Percentiles rank a stretch among this genome's conserved stretches.
These are phyloP conservation scores for Drosophila ustulata DNA, from an alignment of 2,888 invertebrate species.

Conservation along the genomic window DNA sequence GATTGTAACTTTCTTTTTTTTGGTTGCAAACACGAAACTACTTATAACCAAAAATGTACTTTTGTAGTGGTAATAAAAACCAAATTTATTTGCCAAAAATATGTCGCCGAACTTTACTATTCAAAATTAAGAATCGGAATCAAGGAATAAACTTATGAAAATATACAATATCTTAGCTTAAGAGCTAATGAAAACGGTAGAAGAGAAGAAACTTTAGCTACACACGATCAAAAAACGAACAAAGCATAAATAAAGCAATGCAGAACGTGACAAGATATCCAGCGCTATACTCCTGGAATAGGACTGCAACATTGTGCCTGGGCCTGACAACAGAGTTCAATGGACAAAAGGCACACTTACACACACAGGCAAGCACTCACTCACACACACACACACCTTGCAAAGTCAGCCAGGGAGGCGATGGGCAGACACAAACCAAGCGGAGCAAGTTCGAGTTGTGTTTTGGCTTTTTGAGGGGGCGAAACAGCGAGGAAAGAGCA, in stretches of 20 bases:
- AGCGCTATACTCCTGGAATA: conserved; percentile 56
- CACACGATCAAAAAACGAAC: neutral
- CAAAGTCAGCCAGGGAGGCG: conserved; percentile 51
- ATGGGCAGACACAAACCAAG: conserved; percentile 67
- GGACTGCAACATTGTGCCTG: conserved; percentile 33
- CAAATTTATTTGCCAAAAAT: too few species aligned
- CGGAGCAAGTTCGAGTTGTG: conserved; percentile 73
- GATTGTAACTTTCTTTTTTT: too few species aligned
- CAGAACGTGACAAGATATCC: conserved; percentile 46
- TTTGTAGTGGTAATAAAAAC: too few species aligned
- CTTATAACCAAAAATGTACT: too few species aligned
- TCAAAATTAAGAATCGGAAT: too few species aligned
- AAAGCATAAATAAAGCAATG: conserved; percentile 15
- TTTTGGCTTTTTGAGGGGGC: conserved; percentile 69
- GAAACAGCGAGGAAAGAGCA: conserved; percentile 59
- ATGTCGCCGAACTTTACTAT: too few species aligned
- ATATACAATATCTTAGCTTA: neutral
- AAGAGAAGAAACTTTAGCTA: neutral
- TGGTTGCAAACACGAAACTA: too few species aligned
- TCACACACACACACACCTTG: conserved; percentile 21
- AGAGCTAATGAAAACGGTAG: neutral
- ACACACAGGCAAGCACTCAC: conserved; percentile 19
- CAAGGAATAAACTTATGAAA: too few species aligned
- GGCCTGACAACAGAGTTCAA: conserved; percentile 59
- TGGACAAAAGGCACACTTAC: conserved; percentile 63